These are phyloP conservation scores for Drosophila virilis DNA, from an alignment of 1,140 invertebrate genomes.

Conservation along the genomic window DNA sequence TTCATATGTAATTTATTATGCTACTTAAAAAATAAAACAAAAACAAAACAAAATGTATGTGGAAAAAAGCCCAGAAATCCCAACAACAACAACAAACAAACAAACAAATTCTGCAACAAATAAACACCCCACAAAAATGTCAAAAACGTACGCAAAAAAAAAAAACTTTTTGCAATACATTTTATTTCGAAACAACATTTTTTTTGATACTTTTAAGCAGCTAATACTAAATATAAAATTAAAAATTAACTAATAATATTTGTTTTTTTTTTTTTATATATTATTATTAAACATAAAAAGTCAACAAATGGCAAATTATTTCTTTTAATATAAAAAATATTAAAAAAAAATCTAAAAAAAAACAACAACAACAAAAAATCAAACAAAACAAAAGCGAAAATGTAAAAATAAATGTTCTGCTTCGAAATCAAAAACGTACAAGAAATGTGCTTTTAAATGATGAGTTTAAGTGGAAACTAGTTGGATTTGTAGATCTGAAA, in stretches of 20 bases:
- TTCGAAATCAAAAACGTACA: conserved; percentile 50
- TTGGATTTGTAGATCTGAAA: not conserved
- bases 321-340: conserved; percentile 35
- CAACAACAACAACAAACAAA: conserved; percentile 23
- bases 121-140: conserved; percentile 28
- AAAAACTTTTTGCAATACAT: conserved; percentile 32
- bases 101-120: not conserved
- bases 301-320: conserved; percentile 38
- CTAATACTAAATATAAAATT: conserved; percentile 54
- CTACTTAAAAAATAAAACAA: conserved; percentile 46
- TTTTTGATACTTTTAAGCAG: conserved; percentile 53
- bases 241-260: conserved; percentile 48
- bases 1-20: conserved; percentile 54
- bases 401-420: conserved; percentile 61
- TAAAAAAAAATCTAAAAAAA: conserved; percentile 27
- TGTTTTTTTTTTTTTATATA: conserved; percentile 46
- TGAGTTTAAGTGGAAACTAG: not conserved
- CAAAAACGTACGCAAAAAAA: conserved; percentile 38
- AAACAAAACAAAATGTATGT: conserved; percentile 13
- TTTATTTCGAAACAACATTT: conserved; percentile 42
- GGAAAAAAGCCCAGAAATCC: conserved; percentile 6
- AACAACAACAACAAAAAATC: conserved; percentile 11
- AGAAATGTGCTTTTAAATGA: conserved; percentile 21
- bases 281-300: conserved; percentile 45
- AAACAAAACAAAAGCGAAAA: conserved; percentile 50